Base-by-base conservation (phyloP, 2,888 invertebrate genomes). In the Pseudococcus longispinus region DNA sequence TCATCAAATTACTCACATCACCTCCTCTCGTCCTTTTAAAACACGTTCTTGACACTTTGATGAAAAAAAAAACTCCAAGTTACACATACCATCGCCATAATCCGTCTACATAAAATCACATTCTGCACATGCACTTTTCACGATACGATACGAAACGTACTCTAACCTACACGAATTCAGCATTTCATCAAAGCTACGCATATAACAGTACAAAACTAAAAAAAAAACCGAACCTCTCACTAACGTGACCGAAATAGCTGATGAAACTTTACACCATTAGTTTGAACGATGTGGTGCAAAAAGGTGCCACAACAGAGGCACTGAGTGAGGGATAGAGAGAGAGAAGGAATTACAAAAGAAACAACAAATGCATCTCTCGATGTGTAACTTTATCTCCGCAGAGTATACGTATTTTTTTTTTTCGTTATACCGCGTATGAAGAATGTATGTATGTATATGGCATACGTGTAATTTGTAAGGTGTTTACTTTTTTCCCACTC, bases 221-320 rank as follows among this genome's bases (percentile, higher is more conserved):
- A 5, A 65, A 65, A 18, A 26, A 65, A 65, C 26, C 8, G 32
- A n/a, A n/a, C n/a, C n/a, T n/a, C 65, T 65, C 65, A 8, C 18
- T 6, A 29, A 70, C 70, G 70, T 70, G 70, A 70, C 70, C 70
- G 29, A 70, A 70, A 70, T 70, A 70, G 29, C 15, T 29, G 70
- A 70, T 70, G 70, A 29, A 32, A 70, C 15, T 70, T 70, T 29
- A 29, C 70, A 29, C 29, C 70, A 70, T 70, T 70, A 70, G 70
- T 18, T 29, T 1, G 29, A 70, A 15, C 70, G 70, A 29, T 70
- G 29, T 70, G 29, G 70, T 29, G 29, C 29, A 18, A 70, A 70
- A 29, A 37, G 37, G 37, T 37, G 37, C 37, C 29, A 29, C 23
- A 5, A 60, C 1, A 23, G 2, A 70, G 11, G 70, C 4, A 18